Evolutionary conservation across 2,888 invertebrate species (phyloP).

Genomic region (Elysia crispata): DNA sequence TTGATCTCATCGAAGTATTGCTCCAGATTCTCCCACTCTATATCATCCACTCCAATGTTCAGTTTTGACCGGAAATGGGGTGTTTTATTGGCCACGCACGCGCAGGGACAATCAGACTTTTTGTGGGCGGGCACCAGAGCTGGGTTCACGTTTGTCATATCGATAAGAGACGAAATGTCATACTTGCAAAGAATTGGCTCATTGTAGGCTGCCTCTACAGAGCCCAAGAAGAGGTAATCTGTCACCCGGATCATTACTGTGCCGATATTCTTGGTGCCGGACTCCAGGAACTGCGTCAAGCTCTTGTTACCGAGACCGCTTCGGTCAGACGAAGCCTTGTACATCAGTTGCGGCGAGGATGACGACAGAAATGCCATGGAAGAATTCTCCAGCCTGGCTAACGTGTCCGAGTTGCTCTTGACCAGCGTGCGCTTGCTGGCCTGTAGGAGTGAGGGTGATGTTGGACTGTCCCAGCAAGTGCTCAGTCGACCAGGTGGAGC

Average conservation of each 20-base stretch:
- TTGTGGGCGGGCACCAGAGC: conserved; percentile 56
- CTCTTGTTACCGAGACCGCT: conserved; percentile 26
- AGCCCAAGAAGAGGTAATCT: conserved; percentile 76
- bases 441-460: not conserved
- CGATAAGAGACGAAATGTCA: conserved; percentile 78
- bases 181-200: conserved; percentile 77
- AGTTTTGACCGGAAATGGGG: conserved; percentile 79
- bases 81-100: conserved; percentile 60
- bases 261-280: conserved; percentile 22
- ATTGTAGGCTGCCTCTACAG: conserved; percentile 77
- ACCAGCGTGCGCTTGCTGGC: conserved; percentile 39
- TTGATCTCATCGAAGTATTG: conserved; percentile 71
- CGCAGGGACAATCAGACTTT: conserved; percentile 67
- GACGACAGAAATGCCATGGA: not conserved
- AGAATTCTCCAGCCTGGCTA: not conserved
- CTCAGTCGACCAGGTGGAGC: not conserved
- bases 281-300: not conserved
- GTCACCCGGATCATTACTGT: conserved; percentile 56
- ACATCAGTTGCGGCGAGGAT: not conserved
- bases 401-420: conserved; percentile 51
- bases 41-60: conserved; percentile 82
- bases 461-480: not conserved
- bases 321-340: conserved; percentile 48
- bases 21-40: conserved; percentile 78
- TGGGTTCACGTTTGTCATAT: conserved; percentile 73